These are phyloP conservation scores for Listrodromus nycthemerus DNA, from an alignment of 2,888 invertebrate species.

Conservation along the genomic window DNA sequence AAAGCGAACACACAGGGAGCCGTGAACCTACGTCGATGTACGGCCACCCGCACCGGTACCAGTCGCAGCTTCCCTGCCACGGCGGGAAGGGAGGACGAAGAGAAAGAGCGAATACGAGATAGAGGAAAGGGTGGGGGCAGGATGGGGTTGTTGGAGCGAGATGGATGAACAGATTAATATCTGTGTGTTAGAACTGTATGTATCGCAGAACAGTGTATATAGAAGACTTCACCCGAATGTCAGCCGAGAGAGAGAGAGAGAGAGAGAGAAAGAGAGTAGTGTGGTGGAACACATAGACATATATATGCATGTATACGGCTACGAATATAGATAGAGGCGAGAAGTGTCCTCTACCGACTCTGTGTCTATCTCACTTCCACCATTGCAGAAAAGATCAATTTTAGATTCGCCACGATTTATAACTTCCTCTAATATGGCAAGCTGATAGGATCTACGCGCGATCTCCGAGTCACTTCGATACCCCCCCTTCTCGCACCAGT, in stretches of 20 bases:
- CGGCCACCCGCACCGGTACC: slow-evolving; percentile 59
- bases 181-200: slow-evolving; percentile 55
- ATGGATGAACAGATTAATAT: slow-evolving; percentile 70
- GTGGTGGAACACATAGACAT: slow-evolving; percentile 34
- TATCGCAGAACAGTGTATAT: slow-evolving; percentile 51
- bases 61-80: slow-evolving; percentile 41
- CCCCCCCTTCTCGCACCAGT: neutral
- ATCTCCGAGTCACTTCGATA: slow-evolving; percentile 38
- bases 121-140: slow-evolving; percentile 11
- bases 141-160: slow-evolving; percentile 56
- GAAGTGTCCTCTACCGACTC: slow-evolving; percentile 70
- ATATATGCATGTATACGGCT: slow-evolving; percentile 39
- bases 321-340: slow-evolving; percentile 47
- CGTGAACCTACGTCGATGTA: slow-evolving; percentile 56
- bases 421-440: slow-evolving; percentile 84
- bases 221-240: slow-evolving; percentile 56
- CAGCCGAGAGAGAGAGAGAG: slow-evolving; percentile 48
- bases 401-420: slow-evolving; percentile 84
- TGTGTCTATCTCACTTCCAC: slow-evolving; percentile 63
- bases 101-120: slow-evolving; percentile 32
- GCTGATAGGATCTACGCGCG: slow-evolving; percentile 75
- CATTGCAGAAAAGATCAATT: slow-evolving; percentile 83
- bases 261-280: slow-evolving; percentile 47
- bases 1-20: slow-evolving; percentile 45
- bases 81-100: slow-evolving; percentile 19